Conservation (phyloP, 2,888 invertebrate genomes). For the Pollenia labialis region DNA sequence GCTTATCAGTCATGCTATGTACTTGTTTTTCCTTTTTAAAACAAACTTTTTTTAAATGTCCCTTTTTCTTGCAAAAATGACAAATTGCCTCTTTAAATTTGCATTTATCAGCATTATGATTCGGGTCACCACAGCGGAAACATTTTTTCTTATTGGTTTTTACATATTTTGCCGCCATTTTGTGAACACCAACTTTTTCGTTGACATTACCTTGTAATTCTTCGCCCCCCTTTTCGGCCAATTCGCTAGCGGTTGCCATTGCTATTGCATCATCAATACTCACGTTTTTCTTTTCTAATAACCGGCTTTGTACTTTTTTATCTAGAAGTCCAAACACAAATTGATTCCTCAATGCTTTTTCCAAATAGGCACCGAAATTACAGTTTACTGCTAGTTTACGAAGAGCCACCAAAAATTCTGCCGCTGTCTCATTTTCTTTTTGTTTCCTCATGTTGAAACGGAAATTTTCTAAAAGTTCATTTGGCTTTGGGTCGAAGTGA, state of each 20-base stretch:
- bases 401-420: too few species aligned
- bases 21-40: constrained; percentile 27
- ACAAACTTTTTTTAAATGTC: constrained; percentile 38
- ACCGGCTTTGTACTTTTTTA: constrained; percentile 74
- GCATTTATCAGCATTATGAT: constrained; percentile 41
- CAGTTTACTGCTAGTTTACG: too few species aligned
- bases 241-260: constrained; percentile 9
- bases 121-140: constrained; percentile 59
- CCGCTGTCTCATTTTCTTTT: constrained; percentile 70
- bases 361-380: constrained; percentile 75
- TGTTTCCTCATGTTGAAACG: constrained; percentile 75
- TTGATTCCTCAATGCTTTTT: constrained; percentile 76
- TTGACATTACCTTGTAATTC: constrained; percentile 16
- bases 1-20: too few species aligned
- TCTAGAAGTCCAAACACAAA: constrained; percentile 76
- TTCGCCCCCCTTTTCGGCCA: constrained; percentile 16
- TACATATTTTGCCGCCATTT: constrained; percentile 9
- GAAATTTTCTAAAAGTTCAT: constrained; percentile 76
- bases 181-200: neutral
- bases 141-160: constrained; percentile 40
- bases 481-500: constrained; percentile 68
- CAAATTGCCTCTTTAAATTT: constrained; percentile 46
- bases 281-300: constrained; percentile 73
- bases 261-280: constrained; percentile 28
- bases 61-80: constrained; percentile 56